Evolutionary conservation across 2,888 invertebrate genomes (phyloP).

Genomic region (Mongoloraphidia duomilia): DNA sequence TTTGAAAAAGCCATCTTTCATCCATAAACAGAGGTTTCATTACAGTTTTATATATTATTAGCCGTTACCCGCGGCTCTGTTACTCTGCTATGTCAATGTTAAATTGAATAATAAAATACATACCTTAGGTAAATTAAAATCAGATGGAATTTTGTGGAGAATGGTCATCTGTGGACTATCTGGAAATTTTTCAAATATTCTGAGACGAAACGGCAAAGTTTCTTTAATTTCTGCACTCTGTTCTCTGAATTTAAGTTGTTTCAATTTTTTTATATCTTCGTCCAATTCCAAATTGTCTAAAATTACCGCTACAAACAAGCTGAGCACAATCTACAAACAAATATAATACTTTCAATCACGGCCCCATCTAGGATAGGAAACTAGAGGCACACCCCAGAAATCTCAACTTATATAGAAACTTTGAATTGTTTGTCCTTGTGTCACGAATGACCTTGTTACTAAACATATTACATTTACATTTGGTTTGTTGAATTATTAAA

Average conservation of each 20-base stretch:
- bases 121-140: slow-evolving; percentile 80
- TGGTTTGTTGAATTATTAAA: no score
- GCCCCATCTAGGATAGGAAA: no score
- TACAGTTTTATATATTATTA: no score
- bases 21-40: no score
- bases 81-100: not conserved
- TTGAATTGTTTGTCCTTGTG: no score
- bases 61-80: no score
- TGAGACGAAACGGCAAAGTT: slow-evolving; percentile 82
- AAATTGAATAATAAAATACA: slow-evolving; percentile 5
- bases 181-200: slow-evolving; percentile 97
- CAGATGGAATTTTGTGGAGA: slow-evolving; percentile 84
- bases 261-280: slow-evolving; percentile 97
- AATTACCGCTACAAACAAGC: slow-evolving; percentile 99
- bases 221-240: slow-evolving; percentile 98
- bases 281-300: slow-evolving; percentile 98
- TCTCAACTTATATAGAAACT: no score
- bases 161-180: slow-evolving; percentile 98
- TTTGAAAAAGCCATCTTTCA: no score
- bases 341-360: not conserved
- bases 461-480: no score
- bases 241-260: slow-evolving; percentile 92
- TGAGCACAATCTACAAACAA: slow-evolving; percentile 76
- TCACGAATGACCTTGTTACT: no score
- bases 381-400: no score